Evolutionary conservation across 2,113 vertebrate genomes (phyloP).

Genomic region (Proteles cristata): DNA sequence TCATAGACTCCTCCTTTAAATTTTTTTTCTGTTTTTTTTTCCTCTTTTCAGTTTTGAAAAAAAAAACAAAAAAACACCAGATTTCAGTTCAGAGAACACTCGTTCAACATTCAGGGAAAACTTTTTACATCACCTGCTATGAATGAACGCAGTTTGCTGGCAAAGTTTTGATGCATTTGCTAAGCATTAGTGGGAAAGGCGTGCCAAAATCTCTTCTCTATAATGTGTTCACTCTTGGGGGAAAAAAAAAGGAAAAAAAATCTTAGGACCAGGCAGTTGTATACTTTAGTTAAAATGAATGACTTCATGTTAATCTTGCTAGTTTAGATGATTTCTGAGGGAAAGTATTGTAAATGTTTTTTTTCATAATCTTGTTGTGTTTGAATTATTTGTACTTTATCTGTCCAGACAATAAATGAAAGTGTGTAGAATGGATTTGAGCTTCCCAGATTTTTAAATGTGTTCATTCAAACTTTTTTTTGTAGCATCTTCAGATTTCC

Average conservation of each 20-base stretch:
- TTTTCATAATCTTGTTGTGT: conserved; percentile 96
- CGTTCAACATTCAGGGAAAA: conserved; percentile 89
- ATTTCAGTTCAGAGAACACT: conserved; percentile 89
- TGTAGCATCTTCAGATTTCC: conserved; percentile 66
- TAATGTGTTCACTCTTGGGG: conserved; percentile 98
- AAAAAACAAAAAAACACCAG: conserved; percentile 78
- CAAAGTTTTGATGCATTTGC: conserved; percentile 93
- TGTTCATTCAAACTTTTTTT: conserved; percentile 81
- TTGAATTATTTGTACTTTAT: conserved; percentile 99
- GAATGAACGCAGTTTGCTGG: conserved; percentile 89
- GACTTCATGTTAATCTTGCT: conserved; percentile 99
- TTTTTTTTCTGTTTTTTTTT: conserved; percentile 86
- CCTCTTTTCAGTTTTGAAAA: conserved; percentile 80
- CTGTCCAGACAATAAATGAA: conserved; percentile 99
- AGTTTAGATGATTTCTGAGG: conserved; percentile 99
- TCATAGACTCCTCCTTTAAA: conserved; percentile 76
- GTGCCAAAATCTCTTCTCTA: conserved; percentile 96
- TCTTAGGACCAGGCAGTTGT: conserved; percentile 97
- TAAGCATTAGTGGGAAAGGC: conserved; percentile 98
- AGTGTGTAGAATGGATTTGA: conserved; percentile 94
- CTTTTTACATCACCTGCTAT: conserved; percentile 89
- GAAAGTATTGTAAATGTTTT: conserved; percentile 90
- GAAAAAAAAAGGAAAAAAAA: conserved; percentile 92
- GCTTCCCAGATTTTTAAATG: conserved; percentile 90
- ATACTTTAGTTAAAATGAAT: conserved; percentile 99